phyloP scores from a whole-genome alignment of 1,140 invertebrate genomes.

The Danaus plexippus region DNA sequence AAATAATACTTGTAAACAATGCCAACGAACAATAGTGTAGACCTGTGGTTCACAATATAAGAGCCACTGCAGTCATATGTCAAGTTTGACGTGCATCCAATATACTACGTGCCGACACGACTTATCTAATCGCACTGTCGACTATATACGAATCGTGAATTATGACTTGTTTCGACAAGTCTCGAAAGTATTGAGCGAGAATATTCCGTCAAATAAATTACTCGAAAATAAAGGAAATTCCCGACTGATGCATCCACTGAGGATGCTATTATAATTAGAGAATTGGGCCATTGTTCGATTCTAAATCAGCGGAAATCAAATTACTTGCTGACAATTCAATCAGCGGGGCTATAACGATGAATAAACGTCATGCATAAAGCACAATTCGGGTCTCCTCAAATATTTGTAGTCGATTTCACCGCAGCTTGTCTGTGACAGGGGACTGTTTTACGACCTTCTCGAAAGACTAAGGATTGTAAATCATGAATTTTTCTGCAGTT shows the following conservation, averaged over 20 bases:
- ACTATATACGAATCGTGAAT: conserved; percentile 10
- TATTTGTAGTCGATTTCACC: conserved; percentile 39
- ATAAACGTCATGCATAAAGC: conserved; percentile 24
- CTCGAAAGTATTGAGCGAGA: too few species aligned
- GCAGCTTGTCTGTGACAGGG: conserved; percentile 47
- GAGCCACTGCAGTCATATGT: conserved; percentile 37
- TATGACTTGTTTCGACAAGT: too few species aligned
- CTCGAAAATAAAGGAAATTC: too few species aligned
- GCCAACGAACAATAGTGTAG: too few species aligned
- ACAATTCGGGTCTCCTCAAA: conserved; percentile 21
- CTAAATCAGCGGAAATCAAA: too few species aligned
- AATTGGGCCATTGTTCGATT: too few species aligned
- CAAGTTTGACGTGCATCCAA: conserved; percentile 63
- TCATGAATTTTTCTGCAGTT: conserved; percentile 43
- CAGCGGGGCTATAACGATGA: conserved; percentile 12
- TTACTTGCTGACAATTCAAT: conserved; percentile 12
- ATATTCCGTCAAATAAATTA: too few species aligned
- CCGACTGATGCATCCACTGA: too few species aligned
- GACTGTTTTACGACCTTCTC: conserved; percentile 54
- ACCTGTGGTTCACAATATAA: conserved; percentile 2
- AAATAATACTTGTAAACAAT: too few species aligned
- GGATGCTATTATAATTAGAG: too few species aligned
- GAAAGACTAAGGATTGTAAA: conserved; percentile 40
- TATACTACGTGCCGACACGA: conserved; percentile 49
- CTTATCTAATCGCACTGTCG: conserved; percentile 47